A percentile compares a stretch with the other conserved stretches of the same genome.
phyloP scores from a whole-genome alignment of 2,888 invertebrate genomes.

The Pilophorus perplexus region DNA sequence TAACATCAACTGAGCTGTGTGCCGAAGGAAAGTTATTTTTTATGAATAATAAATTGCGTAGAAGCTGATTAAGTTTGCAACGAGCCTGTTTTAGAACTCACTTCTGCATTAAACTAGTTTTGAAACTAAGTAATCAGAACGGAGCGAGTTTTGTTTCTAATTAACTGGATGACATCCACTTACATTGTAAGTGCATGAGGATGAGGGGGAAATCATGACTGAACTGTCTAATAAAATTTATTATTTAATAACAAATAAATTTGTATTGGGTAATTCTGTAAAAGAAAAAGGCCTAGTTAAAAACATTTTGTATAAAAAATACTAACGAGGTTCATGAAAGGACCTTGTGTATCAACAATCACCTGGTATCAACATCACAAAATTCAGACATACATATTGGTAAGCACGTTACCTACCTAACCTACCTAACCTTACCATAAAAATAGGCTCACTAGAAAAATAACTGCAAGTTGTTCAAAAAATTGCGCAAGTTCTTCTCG shows the following conservation, averaged over 20 bases:
- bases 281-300: background rate
- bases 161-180: background rate
- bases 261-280: background rate
- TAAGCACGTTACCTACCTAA: background rate
- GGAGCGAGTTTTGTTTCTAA: conserved; percentile 2
- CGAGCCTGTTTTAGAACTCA: conserved; percentile 1
- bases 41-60: background rate
- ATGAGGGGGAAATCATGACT: background rate
- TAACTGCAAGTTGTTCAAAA: no score
- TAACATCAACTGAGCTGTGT: no score
- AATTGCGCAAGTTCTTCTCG: no score
- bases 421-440: no score
- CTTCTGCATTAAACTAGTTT: conserved; percentile 2
- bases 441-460: no score
- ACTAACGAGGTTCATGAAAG: background rate
- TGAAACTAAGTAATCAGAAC: background rate
- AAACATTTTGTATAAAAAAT: no score
- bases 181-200: background rate
- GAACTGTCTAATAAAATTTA: background rate
- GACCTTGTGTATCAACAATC: no score
- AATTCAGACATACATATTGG: background rate
- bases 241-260: no score
- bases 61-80: conserved; percentile 1
- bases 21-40: background rate
- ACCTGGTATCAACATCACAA: no score